A percentile compares a stretch with the other conserved stretches of the same genome.
Evolutionary conservation across 2,113 vertebrate genomes (phyloP).

Genomic region (Chauna torquata): DNA sequence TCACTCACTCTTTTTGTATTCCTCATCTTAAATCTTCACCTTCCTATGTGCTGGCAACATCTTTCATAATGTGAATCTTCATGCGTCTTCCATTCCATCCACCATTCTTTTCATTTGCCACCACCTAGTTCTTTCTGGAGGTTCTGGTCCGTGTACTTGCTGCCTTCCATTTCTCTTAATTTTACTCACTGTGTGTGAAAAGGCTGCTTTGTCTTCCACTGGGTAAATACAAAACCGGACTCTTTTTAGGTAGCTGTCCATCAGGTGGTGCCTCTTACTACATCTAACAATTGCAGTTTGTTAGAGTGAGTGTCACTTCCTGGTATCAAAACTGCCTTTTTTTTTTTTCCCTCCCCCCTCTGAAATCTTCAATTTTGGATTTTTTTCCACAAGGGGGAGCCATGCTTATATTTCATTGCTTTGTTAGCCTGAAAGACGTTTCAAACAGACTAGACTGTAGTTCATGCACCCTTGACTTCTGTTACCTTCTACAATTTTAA

Average conservation of each 20-base stretch:
- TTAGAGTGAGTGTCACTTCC: neutral
- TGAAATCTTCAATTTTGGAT: neutral
- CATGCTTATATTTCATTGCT: neutral
- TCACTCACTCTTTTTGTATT: neutral
- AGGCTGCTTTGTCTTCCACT: neutral
- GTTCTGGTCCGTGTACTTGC: neutral
- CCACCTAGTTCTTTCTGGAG: neutral
- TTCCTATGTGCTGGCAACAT: neutral
- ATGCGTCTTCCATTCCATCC: neutral
- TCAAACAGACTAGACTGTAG: neutral
- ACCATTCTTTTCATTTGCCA: neutral
- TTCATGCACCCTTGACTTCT: neutral
- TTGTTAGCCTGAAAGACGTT: neutral
- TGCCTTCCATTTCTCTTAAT: neutral
- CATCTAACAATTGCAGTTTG: neutral
- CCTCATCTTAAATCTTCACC: neutral
- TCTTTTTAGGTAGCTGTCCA: neutral
- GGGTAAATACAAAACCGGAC: neutral
- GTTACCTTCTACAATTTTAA: neutral
- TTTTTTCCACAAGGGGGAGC: constrained; percentile 29
- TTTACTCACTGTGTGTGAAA: neutral
- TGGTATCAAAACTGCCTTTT: neutral
- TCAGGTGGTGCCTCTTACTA: neutral
- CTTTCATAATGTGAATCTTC: neutral
- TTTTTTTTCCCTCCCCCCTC: neutral